Evolutionary conservation across 2,797 vertebrate genomes (phyloP), one percentile per base, ranked within the genome.

Genomic region (Channallabes apus): DNA sequence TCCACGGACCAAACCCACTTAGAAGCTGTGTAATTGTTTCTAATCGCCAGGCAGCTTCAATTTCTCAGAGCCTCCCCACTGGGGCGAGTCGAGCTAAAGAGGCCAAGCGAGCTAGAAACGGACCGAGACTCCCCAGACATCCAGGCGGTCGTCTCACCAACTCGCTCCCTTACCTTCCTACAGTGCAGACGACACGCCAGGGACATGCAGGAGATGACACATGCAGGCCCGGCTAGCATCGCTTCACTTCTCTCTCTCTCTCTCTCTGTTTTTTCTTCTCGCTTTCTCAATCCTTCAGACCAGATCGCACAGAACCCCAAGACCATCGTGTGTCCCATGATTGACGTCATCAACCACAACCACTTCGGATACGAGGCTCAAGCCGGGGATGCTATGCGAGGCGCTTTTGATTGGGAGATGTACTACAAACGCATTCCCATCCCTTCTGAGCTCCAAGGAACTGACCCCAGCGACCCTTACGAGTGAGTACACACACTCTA

Each of bases 321-420:
- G 94, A 97, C 96, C 93, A 97, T 97, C 90, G 96, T 96, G 90
- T 97, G 96, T 89, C 96, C 96, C 85, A 97, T 97, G 96, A 97
- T 97, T 88, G 96, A 97, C 92, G 96, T 97, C 94, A 97, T 97
- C 90, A 96, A 97, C 95, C 96, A 97, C 94, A 96, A 97, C 92
- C 96, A 97, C 94, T 97, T 97, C 91, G 96, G 96, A 88, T 97
- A 97, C 27, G 96, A 97, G 92, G 96, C 96, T 0, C 96, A 97
- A 93, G 96, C 96, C 0, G 96, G 96, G 73, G 96, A 97, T 11
- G 96, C 96, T 91, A 97, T 97, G 96, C 92, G 96, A 88, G 96
- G 96, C 87, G 96, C 96, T 87, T 97, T 97, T 87, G 96, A 97
- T 95, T 97, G 96, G 96, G 96, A 97, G 92, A 97, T 97, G 96